Conservation (phyloP, 2,797 vertebrate genomes). For the Premnoplex brunnescens region DNA sequence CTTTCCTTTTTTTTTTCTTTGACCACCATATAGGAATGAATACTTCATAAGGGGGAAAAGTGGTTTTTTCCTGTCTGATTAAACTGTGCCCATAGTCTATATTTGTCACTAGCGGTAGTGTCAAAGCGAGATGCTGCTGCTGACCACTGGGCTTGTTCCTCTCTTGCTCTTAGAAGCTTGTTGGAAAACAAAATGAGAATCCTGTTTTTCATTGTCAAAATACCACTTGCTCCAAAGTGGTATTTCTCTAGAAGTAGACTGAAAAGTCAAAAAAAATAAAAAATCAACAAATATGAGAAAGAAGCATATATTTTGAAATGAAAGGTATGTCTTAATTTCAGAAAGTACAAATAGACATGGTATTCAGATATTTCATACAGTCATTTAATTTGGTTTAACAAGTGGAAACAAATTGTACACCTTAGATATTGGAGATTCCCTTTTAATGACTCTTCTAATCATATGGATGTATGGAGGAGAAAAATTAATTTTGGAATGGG, state of each 20-base stretch:
- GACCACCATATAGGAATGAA: background rate
- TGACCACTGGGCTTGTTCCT: background rate
- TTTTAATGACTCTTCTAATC: background rate
- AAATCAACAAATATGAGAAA: background rate
- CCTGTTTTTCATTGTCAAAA: background rate
- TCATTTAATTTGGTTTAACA: background rate
- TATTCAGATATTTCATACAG: background rate
- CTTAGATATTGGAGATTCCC: background rate
- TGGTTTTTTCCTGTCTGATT: background rate
- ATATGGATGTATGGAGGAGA: background rate
- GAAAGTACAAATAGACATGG: background rate
- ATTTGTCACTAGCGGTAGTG: background rate
- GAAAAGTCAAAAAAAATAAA: background rate
- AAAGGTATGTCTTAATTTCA: background rate
- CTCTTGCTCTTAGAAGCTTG: background rate
- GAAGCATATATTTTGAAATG: background rate
- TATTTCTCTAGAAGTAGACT: background rate
- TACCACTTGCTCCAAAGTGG: background rate
- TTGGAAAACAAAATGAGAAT: background rate
- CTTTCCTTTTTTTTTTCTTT: slow-evolving; percentile 30
- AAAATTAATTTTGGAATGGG: background rate
- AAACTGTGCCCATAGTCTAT: background rate
- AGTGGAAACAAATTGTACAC: background rate
- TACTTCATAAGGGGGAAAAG: background rate
- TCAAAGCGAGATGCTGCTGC: background rate